A percentile compares a stretch with the other conserved stretches of the same genome.
phyloP scores from a whole-genome alignment of 2,888 invertebrate species.

The Conus canariensis region DNA sequence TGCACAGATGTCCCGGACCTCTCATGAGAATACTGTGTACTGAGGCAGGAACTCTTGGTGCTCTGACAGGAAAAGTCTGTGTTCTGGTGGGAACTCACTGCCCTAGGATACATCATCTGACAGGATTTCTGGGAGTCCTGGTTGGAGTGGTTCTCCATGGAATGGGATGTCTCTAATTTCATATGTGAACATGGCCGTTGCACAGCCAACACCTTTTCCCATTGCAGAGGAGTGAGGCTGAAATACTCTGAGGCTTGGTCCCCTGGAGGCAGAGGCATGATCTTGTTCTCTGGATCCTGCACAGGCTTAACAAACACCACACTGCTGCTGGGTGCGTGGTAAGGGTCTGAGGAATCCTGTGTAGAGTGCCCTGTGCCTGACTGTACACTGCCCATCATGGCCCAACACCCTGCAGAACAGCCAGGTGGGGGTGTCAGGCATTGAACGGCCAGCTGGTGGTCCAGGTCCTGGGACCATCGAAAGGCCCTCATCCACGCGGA shows the following conservation, averaged over 20 bases:
- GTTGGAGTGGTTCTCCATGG: neutral
- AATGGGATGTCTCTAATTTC: neutral
- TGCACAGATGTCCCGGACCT: neutral
- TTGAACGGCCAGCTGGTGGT: neutral
- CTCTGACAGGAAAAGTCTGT: neutral
- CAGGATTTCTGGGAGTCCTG: no score
- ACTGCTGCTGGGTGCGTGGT: neutral
- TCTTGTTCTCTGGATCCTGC: neutral
- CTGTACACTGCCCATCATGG: neutral
- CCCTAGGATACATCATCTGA: neutral
- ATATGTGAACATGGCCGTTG: neutral
- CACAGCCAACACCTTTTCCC: neutral
- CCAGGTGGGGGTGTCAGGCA: neutral
- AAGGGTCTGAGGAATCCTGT: neutral
- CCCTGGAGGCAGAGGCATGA: neutral
- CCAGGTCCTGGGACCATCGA: constrained; percentile 9
- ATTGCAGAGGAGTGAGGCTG: neutral
- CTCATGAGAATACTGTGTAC: neutral
- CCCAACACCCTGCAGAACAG: neutral
- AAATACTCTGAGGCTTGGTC: neutral
- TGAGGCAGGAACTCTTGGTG: neutral
- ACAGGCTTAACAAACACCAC: neutral
- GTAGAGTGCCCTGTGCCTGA: no score
- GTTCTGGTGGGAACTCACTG: neutral
- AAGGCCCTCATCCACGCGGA: constrained; percentile 29